Conservation (phyloP, 1,140 invertebrate species). For the Lepidurus arcticus region DNA sequence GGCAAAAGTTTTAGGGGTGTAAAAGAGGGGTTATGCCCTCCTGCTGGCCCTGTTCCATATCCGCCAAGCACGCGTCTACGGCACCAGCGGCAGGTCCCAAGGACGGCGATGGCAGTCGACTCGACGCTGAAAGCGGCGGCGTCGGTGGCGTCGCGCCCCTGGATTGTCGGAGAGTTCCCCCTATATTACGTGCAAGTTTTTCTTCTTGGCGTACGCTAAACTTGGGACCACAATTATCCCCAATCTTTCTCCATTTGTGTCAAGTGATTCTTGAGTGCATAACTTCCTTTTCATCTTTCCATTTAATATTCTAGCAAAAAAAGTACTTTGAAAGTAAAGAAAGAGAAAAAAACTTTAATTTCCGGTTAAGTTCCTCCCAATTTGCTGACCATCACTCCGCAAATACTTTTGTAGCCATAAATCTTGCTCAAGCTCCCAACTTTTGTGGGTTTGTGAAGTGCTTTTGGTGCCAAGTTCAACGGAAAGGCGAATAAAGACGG, state of each 20-base stretch:
- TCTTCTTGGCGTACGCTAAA: neutral
- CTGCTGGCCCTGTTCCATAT: neutral
- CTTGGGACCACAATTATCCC: conserved; percentile 9
- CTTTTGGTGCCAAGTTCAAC: conserved; percentile 7
- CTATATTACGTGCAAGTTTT: conserved; percentile 9
- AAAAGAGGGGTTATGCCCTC: neutral
- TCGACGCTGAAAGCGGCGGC: conserved; percentile 16
- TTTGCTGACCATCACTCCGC: neutral
- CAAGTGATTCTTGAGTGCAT: neutral
- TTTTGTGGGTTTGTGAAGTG: conserved; percentile 14
- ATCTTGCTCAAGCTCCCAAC: neutral
- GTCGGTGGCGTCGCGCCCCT: conserved; percentile 15
- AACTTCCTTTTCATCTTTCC: neutral
- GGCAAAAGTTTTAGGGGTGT: neutral
- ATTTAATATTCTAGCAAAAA: neutral
- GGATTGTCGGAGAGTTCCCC: neutral
- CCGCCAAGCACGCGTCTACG: conserved; percentile 11
- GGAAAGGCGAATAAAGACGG: neutral
- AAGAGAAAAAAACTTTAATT: neutral
- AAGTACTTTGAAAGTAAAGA: neutral
- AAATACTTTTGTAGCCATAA: neutral
- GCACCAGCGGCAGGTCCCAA: conserved; percentile 11
- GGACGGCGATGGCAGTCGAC: conserved; percentile 10
- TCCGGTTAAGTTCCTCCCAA: neutral
- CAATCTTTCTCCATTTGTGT: conserved; percentile 14